Evolutionary conservation across 2,113 vertebrate genomes (phyloP).

Genomic region (Macroglossus sobrinus): DNA sequence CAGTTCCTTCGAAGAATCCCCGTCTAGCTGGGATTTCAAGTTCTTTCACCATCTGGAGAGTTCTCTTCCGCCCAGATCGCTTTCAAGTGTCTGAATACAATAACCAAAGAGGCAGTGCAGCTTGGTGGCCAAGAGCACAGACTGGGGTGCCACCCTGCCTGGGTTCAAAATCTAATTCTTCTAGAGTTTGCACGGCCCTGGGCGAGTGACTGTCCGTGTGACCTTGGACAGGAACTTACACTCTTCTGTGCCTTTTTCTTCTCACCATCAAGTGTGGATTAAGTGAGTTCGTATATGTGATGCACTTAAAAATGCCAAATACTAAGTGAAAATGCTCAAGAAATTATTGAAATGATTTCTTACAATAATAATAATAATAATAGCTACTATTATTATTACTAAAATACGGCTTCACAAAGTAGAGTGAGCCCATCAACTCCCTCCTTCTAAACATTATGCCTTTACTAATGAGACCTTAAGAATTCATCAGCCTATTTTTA

Average conservation of each 20-base stretch:
- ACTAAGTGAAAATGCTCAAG: neutral
- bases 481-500: neutral
- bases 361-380: too few species aligned
- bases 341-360: too few species aligned
- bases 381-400: neutral
- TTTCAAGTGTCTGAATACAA: neutral
- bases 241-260: neutral
- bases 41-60: neutral
- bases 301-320: neutral
- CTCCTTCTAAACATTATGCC: neutral
- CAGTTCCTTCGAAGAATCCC: neutral
- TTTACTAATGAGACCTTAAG: neutral
- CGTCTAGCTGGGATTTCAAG: neutral
- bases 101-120: neutral
- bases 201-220: neutral
- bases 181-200: neutral
- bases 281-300: neutral
- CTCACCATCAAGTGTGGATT: neutral
- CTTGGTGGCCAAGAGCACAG: neutral
- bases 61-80: neutral
- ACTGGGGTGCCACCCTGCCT: neutral
- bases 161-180: neutral
- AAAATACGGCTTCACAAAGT: neutral
- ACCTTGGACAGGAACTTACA: neutral
- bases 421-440: neutral